These are phyloP conservation scores for Adoxophyes honmai DNA, from an alignment of 1,140 invertebrate species.

Conservation along the genomic window DNA sequence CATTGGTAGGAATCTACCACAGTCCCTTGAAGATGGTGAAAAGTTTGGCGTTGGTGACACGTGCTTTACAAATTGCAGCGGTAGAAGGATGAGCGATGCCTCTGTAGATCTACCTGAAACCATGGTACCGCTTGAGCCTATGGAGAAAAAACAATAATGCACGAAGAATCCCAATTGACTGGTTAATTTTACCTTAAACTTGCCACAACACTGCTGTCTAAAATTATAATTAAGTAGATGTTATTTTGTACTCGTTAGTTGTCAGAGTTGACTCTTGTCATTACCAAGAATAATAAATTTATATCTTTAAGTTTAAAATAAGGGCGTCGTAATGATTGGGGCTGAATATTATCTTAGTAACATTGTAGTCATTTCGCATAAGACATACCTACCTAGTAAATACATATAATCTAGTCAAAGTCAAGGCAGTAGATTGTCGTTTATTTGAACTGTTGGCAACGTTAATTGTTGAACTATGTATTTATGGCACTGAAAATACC, in stretches of 20 bases:
- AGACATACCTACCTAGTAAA: too few species aligned
- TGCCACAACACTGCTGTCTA: conserved; percentile 8
- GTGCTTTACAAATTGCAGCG: conserved; percentile 89
- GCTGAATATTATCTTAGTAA: neutral
- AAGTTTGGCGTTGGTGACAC: conserved; percentile 88
- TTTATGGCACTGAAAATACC: too few species aligned
- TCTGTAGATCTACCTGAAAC: conserved; percentile 58
- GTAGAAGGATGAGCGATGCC: conserved; percentile 86
- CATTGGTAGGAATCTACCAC: conserved; percentile 86
- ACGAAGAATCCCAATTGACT: neutral
- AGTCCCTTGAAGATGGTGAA: conserved; percentile 90
- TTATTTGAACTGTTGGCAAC: neutral
- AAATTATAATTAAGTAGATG: neutral
- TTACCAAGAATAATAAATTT: too few species aligned
- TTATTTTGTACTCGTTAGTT: neutral
- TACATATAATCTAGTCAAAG: conserved; percentile 44
- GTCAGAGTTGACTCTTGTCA: neutral
- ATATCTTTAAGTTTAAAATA: neutral
- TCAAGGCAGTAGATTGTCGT: conserved; percentile 20
- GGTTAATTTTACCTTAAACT: neutral
- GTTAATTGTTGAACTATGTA: too few species aligned
- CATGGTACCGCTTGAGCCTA: conserved; percentile 59
- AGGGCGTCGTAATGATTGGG: too few species aligned
- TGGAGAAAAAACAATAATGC: conserved; percentile 48
- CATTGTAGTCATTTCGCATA: conserved; percentile 7